Percentiles rank a stretch among this genome's conserved stretches.
Evolutionary conservation across 37 sponge, comb jelly and placozoan genomes (phyloP).

Genomic region (Hexactinellida sp.): DNA sequence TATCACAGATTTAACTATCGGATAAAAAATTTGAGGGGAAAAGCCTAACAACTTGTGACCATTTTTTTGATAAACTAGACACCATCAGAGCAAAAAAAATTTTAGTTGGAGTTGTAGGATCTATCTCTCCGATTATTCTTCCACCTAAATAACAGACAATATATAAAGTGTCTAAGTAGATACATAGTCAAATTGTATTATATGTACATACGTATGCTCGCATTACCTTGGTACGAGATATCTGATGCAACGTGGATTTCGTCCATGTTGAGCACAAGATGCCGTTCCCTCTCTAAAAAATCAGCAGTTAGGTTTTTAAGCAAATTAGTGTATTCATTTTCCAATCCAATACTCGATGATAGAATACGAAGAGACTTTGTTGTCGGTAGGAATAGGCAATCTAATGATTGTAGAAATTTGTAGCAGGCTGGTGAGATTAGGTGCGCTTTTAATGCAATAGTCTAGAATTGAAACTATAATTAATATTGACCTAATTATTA

Average conservation of each 20-base stretch:
- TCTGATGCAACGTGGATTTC: neutral
- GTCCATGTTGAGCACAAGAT: neutral
- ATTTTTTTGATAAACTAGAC: neutral
- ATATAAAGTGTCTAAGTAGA: too few species aligned
- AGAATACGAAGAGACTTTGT: neutral
- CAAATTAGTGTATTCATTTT: neutral
- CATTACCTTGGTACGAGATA: neutral
- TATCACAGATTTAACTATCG: neutral
- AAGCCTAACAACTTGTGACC: conserved; percentile 9
- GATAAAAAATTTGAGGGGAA: neutral
- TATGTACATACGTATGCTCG: neutral
- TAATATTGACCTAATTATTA: neutral
- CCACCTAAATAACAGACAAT: conserved; percentile 9
- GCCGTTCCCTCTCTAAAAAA: neutral
- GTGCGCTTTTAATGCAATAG: neutral
- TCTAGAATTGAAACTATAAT: neutral
- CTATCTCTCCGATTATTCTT: neutral
- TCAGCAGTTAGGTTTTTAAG: neutral
- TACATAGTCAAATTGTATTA: neutral
- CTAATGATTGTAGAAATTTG: neutral
- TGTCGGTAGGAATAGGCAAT: neutral
- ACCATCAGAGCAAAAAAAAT: neutral
- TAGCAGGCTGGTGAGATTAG: neutral
- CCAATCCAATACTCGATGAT: neutral
- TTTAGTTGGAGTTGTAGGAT: conserved; percentile 5